phyloP scores from a whole-genome alignment of 2,888 invertebrate genomes.

The Drosophila parthenogenetica region DNA sequence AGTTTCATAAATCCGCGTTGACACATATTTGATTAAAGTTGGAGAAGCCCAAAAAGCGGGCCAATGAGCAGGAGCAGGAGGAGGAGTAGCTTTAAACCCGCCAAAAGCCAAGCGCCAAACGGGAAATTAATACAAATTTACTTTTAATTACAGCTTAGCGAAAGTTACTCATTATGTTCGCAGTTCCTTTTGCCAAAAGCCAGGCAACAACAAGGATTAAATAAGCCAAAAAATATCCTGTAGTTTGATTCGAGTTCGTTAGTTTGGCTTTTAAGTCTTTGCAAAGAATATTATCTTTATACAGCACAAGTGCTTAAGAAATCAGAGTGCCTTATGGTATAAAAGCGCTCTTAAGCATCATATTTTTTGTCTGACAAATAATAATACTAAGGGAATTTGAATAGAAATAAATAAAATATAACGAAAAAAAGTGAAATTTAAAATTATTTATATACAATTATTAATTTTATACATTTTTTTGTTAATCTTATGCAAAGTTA shows the following conservation, averaged over 20 bases:
- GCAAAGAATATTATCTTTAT: neutral
- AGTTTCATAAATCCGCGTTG: conserved; percentile 72
- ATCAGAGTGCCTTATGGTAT: no score
- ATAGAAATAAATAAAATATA: no score
- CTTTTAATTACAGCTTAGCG: conserved; percentile 49
- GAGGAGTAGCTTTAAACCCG: conserved; percentile 7
- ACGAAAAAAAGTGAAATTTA: no score
- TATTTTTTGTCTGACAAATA: no score
- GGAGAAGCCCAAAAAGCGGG: conserved; percentile 32
- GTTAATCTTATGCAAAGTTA: no score
- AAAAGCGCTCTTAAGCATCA: no score
- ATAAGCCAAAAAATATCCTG: neutral
- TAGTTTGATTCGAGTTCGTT: neutral
- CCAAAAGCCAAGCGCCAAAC: conserved; percentile 6
- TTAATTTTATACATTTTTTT: no score
- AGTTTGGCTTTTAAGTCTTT: neutral
- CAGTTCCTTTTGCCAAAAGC: conserved; percentile 2
- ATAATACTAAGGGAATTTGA: no score
- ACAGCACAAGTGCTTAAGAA: no score
- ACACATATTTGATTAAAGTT: conserved; percentile 73
- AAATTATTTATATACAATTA: no score
- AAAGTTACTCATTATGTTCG: conserved; percentile 21
- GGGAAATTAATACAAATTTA: conserved; percentile 49
- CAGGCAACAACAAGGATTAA: neutral
- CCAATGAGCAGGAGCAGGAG: conserved; percentile 15